Base-by-base conservation (phyloP, 2,888 invertebrate genomes). In the Drosophila ezoana region DNA sequence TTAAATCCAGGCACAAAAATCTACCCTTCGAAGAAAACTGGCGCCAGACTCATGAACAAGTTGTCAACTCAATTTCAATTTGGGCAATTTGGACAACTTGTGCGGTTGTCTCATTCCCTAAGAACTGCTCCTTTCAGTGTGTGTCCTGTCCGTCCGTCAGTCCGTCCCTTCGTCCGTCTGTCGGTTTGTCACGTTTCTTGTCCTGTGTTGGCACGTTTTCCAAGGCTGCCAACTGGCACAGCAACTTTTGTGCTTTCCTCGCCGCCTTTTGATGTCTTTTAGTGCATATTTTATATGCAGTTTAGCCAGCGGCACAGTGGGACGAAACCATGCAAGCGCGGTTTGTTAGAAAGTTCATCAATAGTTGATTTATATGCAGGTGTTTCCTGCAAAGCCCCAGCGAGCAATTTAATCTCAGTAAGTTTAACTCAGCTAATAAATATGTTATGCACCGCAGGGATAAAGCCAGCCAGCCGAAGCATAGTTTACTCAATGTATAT, bases 61-160 rank as follows among this genome's bases (percentile, higher is more conserved):
- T 89, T 86, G 85, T 86, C 85, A 86, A 86, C 85, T 86, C 87
- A 87, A 87, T 86, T 89, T 86, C 89, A 86, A 89, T 86, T 86
- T 89, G 81, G 85, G 82, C 85, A 86, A 89, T 89, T 89, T 88
- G 80, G 70, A 69, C 83, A 88, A 88, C 89, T 89, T 89, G 74
- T 87, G 85, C 72, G 89, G 86, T 72, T 87, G 61, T 60, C 62
- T 62, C 72, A 65, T 37, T 47, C 65, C 38, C 35, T 48, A 53
- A 68, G 57, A 74, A 68, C 61, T 54, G 23, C 53, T 20, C 43
- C 52, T 60, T 20, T 49, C 53, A 32, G 43, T 54, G 45, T 28
- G 18, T 45, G 63, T 45, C n/a, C 43, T 23, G 28, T 14, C n/a
- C 41, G 20, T 14, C 18, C 51, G 2, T 13, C 1, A 20, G 33